Percentiles rank a stretch among this genome's conserved stretches.
phyloP scores from a whole-genome alignment of 2,888 invertebrate genomes.

The Lycia hirtaria region DNA sequence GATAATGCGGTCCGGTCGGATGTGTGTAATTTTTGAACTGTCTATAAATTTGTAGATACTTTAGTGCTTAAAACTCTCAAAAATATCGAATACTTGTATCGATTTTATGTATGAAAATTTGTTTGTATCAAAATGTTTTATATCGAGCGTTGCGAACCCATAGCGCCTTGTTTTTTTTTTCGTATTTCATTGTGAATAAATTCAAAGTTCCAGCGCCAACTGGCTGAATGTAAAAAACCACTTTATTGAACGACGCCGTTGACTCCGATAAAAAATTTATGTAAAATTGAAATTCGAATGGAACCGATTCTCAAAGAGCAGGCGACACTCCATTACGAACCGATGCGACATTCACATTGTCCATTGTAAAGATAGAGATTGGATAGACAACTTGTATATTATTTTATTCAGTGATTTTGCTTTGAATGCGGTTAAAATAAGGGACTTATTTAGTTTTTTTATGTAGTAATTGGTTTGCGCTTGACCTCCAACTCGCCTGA shows the following conservation, averaged over 20 bases:
- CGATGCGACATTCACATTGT: slow-evolving; percentile 32
- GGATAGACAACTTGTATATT: background rate
- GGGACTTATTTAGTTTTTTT: too few species aligned
- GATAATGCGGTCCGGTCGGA: too few species aligned
- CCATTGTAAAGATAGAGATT: slow-evolving; percentile 33
- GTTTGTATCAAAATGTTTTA: too few species aligned
- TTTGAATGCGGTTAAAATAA: background rate
- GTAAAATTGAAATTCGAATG: slow-evolving; percentile 42
- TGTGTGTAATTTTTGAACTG: too few species aligned
- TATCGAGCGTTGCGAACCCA: too few species aligned
- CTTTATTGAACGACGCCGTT: slow-evolving; percentile 22
- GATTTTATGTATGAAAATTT: too few species aligned
- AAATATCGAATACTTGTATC: too few species aligned
- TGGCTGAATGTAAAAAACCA: slow-evolving; percentile 11
- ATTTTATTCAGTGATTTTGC: background rate
- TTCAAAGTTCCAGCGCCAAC: slow-evolving; percentile 1
- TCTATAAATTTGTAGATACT: too few species aligned
- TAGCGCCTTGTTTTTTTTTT: background rate
- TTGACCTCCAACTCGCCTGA: too few species aligned
- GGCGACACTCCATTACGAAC: slow-evolving; percentile 1
- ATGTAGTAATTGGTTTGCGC: too few species aligned
- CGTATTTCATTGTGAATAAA: background rate
- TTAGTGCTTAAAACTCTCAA: too few species aligned
- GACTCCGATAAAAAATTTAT: slow-evolving; percentile 42
- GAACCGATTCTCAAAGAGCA: slow-evolving; percentile 28